A percentile compares a stretch with the other conserved stretches of the same genome.
These are phyloP conservation scores for Irena cyanogastra DNA, from an alignment of 2,113 vertebrate species.

Conservation along the genomic window DNA sequence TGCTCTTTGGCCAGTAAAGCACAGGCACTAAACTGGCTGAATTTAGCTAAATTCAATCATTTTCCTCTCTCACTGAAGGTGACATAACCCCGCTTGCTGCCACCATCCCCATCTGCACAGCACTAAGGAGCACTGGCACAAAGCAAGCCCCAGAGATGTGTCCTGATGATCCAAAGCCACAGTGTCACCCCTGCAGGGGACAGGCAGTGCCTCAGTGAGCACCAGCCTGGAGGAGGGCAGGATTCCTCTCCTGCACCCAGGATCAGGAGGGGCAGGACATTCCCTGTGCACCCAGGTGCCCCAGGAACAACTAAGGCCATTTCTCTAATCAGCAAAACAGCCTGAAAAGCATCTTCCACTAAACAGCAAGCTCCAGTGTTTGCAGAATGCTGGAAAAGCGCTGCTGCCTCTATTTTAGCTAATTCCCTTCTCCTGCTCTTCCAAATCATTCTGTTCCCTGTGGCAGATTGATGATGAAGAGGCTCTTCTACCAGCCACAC, in stretches of 20 bases:
- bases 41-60: not conserved
- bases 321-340: not conserved
- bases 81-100: not conserved
- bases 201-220: not conserved
- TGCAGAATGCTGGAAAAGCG: not conserved
- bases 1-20: not conserved
- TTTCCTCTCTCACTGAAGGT: not conserved
- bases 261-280: not conserved
- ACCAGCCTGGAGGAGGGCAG: not conserved
- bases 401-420: not conserved
- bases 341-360: not conserved
- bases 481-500: not conserved
- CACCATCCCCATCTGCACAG: not conserved
- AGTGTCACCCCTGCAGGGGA: fast-evolving
- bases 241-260: not conserved
- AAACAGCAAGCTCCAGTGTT: not conserved
- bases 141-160: not conserved
- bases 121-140: not conserved
- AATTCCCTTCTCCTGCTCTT: not conserved
- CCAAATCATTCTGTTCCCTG: not conserved
- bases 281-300: not conserved
- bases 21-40: not conserved
- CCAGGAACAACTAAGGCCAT: not conserved
- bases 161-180: not conserved
- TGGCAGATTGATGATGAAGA: not conserved